A percentile compares a stretch with the other conserved stretches of the same genome.
Conservation (phyloP, 2,113 vertebrate species). For the Forbesichthys papilliferus region DNA sequence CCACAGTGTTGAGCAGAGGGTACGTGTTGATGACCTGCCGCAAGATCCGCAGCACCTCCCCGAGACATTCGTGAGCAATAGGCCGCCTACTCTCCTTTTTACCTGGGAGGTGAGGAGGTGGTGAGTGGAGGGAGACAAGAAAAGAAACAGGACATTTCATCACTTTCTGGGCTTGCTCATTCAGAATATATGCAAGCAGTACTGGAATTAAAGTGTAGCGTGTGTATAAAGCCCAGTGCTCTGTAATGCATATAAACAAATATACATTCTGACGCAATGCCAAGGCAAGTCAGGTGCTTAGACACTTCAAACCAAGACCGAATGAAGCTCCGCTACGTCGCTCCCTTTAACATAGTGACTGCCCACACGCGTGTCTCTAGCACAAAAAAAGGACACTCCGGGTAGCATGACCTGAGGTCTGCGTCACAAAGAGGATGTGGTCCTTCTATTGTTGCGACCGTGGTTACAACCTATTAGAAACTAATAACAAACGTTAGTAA, state of each 20-base stretch:
- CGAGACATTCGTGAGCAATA: conserved; percentile 87
- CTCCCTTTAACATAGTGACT: neutral
- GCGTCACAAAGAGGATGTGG: conserved; percentile 48
- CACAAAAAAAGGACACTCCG: conserved; percentile 15
- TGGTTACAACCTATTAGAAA: conserved; percentile 21
- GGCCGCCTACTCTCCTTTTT: conserved; percentile 82
- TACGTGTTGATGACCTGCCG: conserved; percentile 90
- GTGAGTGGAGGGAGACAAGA: neutral
- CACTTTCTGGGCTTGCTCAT: neutral
- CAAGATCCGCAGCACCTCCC: conserved; percentile 87
- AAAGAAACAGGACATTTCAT: neutral
- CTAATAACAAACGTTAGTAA: neutral
- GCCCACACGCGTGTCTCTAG: conserved; percentile 21
- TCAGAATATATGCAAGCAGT: neutral
- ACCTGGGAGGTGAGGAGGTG: conserved; percentile 66
- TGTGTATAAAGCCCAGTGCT: too few relatives aligned
- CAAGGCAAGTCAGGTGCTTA: neutral
- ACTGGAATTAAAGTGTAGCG: too few relatives aligned
- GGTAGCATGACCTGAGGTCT: conserved; percentile 28
- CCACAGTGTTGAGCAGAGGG: conserved; percentile 93
- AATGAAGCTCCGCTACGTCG: neutral
- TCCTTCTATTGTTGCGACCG: conserved; percentile 28
- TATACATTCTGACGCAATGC: too few relatives aligned
- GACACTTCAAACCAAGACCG: neutral
- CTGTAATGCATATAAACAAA: too few relatives aligned